Evolutionary conservation across 2,888 invertebrate genomes (phyloP), one percentile per base, ranked within the genome.

Genomic region (Tetragonisca angustula): DNA sequence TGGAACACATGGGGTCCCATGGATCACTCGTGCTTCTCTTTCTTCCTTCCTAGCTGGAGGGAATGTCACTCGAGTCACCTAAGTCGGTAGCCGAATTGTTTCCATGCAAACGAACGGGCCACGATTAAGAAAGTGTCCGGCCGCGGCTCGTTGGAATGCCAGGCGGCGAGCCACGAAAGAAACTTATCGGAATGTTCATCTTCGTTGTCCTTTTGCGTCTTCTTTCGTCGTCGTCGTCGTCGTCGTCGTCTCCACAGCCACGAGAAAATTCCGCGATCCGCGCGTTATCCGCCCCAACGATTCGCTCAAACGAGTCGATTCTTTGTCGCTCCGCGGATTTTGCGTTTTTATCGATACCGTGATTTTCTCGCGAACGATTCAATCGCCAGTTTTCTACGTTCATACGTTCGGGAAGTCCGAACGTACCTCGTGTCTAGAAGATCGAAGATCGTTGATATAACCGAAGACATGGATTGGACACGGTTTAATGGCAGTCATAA

Each of bases 1-100:
- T 86, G 88, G 91, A 90, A 89, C 90, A 89, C 89, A 89, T 88
- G 85, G 90, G 90, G 88, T 90, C 91, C 88, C 91, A 90, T 91
- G 91, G 91, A 90, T 89, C 90, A 90, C 89, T 56, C 69, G 64
- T 13, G 74, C 65, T 32, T 80, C 86, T 80, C 82, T 76, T 77
- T 79, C 79, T 74, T 79, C 81, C 64, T 59, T 82, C 74, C 68
- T 88, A 81, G 90, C 85, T 76, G 81, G 79, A 76, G 86, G 80
- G 89, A 89, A 89, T 89, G 89, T 90, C 89, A 85, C 84, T 76
- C 82, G 85, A 90, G 87, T 87, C 90, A 89, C 89, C 89, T 90
- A 90, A 90, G 90, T 90, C 88, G 90, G 90, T 90, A 90, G 90
- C 90, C 85, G 89, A 90, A 90, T 90, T 90, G 90, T 90, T 89